A percentile compares a stretch with the other conserved stretches of the same genome.
phyloP scores from a whole-genome alignment of 2,113 vertebrate genomes.

The Epinephelus fuscoguttatus region DNA sequence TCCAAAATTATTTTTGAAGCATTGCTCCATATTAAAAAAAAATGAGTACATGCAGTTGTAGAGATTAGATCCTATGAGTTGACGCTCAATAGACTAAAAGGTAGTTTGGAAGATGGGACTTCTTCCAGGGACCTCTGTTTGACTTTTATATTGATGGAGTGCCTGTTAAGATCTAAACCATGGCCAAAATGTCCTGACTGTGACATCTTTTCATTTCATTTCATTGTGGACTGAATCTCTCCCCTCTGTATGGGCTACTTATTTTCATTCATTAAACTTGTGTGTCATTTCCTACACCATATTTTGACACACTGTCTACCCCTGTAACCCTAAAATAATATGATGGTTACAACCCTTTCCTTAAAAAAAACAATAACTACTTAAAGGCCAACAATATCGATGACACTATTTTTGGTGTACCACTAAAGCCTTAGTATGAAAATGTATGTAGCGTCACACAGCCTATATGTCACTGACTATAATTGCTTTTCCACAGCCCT shows the following conservation, averaged over 20 bases:
- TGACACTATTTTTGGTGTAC: background rate
- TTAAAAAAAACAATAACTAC: background rate
- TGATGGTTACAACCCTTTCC: background rate
- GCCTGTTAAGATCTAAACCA: constrained; percentile 2
- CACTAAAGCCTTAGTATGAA: background rate
- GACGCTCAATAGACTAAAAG: background rate
- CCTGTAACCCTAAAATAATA: background rate
- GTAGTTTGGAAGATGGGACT: background rate
- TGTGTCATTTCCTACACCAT: background rate
- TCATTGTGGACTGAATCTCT: background rate
- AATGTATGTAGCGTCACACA: no score
- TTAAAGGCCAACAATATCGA: background rate
- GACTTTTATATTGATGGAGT: background rate
- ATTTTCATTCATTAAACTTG: background rate
- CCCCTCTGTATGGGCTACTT: background rate
- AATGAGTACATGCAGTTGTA: background rate
- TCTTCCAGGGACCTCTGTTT: background rate
- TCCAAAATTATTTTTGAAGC: background rate
- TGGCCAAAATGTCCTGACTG: background rate
- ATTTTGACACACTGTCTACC: background rate
- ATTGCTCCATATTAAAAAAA: background rate
- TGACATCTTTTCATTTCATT: background rate
- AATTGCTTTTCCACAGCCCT: background rate
- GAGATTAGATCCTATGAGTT: background rate
- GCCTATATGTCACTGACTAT: background rate